Conservation (phyloP, 2,113 vertebrate genomes). For the Pagrus major region DNA sequence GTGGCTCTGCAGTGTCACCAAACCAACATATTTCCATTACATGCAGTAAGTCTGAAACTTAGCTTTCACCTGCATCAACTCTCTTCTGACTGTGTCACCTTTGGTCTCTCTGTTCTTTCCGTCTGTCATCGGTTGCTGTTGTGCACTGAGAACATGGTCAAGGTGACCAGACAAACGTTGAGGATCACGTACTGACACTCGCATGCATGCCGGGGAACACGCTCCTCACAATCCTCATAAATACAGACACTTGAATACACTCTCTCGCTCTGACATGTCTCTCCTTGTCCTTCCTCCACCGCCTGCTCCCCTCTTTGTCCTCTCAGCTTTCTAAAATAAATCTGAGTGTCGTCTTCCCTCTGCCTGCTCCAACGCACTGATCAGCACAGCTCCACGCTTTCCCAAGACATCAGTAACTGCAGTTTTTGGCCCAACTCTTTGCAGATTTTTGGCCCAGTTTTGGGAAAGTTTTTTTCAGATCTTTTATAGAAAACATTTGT, state of each 20-base stretch:
- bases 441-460: background rate
- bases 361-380: conserved; percentile 12
- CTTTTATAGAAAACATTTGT: background rate
- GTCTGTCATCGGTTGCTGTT: conserved; percentile 11
- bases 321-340: conserved; percentile 68
- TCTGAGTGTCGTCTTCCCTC: conserved; percentile 61
- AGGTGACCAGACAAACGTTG: conserved; percentile 21
- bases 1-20: conserved; percentile 2
- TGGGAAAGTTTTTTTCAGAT: background rate
- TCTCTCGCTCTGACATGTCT: conserved; percentile 25
- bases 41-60: background rate
- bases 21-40: conserved; percentile 23
- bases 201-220: background rate
- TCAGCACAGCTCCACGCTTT: background rate
- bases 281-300: conserved; percentile 42
- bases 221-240: conserved; percentile 1
- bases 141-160: conserved; percentile 24
- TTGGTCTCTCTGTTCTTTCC: background rate
- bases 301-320: conserved; percentile 44
- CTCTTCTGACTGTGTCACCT: conserved; percentile 23
- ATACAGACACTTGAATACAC: conserved; percentile 4
- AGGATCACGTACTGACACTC: background rate
- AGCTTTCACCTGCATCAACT: no score
- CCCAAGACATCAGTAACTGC: conserved; percentile 6
- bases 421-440: background rate